Conservation (phyloP, 2,113 vertebrate species). For the Lophochroa leadbeateri region DNA sequence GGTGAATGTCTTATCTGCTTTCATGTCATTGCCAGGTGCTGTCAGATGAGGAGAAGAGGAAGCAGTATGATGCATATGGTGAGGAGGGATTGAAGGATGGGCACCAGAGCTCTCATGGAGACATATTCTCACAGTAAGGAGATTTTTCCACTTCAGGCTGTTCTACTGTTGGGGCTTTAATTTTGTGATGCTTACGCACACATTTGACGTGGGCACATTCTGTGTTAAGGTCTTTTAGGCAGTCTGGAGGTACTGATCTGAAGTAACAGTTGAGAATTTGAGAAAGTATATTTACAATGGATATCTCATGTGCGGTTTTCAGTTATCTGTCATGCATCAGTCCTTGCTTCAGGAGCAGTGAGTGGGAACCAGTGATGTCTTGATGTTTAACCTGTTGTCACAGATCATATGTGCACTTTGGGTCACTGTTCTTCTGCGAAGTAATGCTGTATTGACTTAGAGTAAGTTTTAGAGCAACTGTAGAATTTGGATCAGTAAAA, state of each 20-base stretch:
- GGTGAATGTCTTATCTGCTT: not conserved
- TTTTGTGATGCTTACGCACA: accelerated
- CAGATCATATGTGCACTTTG: accelerated
- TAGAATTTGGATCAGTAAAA: not conserved
- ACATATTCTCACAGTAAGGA: slow-evolving; percentile 97
- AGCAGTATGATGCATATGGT: slow-evolving; percentile 93
- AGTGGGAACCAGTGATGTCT: not conserved
- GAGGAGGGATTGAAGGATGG: slow-evolving; percentile 97
- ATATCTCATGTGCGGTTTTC: not conserved
- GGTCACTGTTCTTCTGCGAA: not conserved
- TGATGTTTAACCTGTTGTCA: not conserved
- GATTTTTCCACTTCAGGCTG: not conserved
- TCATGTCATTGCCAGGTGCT: slow-evolving; percentile 81
- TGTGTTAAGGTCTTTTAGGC: not conserved
- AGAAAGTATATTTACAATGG: not conserved
- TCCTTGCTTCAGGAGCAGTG: not conserved
- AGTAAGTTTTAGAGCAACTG: not conserved
- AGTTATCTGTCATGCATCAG: not conserved
- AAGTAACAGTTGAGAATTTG: not conserved
- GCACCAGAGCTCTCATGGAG: slow-evolving; percentile 93
- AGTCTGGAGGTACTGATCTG: not conserved
- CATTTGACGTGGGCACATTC: accelerated
- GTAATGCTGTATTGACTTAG: not conserved
- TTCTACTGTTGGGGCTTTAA: not conserved
- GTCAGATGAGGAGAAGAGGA: slow-evolving; percentile 96